phyloP scores from a whole-genome alignment of 1,140 invertebrate species.

The Dinothrombium tinctorium region DNA sequence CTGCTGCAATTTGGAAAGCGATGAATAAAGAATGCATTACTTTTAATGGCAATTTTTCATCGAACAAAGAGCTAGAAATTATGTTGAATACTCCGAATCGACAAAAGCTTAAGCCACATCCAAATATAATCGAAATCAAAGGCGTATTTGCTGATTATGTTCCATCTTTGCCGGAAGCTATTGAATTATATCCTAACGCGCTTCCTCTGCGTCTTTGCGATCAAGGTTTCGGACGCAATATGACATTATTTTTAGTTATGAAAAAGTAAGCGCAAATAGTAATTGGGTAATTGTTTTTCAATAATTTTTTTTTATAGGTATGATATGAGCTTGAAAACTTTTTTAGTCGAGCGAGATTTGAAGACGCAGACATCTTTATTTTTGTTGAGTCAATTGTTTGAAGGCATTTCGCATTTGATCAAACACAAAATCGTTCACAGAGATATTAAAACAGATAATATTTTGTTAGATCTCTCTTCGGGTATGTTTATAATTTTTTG shows the following conservation, averaged over 20 bases:
- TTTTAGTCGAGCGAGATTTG: too few relatives aligned
- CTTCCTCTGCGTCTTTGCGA: conserved; percentile 43
- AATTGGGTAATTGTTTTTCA: conserved; percentile 26
- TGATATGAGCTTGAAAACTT: too few relatives aligned
- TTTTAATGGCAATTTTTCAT: conserved; percentile 4
- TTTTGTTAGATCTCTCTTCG: conserved; percentile 42
- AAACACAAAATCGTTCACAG: conserved; percentile 24
- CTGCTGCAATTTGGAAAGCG: conserved; percentile 41
- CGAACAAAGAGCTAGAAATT: too few relatives aligned
- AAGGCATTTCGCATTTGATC: conserved; percentile 32
- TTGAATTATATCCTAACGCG: conserved; percentile 46
- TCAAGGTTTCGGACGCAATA: conserved; percentile 51
- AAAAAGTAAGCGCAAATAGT: conserved; percentile 43
- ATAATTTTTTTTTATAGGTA: too few relatives aligned
- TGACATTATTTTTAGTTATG: conserved; percentile 68
- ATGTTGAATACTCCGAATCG: conserved; percentile 23
- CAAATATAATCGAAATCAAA: conserved; percentile 60
- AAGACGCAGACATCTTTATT: conserved; percentile 33
- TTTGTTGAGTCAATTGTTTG: conserved; percentile 49
- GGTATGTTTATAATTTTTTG: too few relatives aligned
- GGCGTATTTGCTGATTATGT: conserved; percentile 48
- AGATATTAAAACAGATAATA: conserved; percentile 57
- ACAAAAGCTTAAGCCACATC: conserved; percentile 42
- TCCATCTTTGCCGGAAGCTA: conserved; percentile 38
- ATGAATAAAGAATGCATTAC: conserved; percentile 62